Base-by-base conservation (phyloP, 2,113 vertebrate genomes). In the Numenius arquata region DNA sequence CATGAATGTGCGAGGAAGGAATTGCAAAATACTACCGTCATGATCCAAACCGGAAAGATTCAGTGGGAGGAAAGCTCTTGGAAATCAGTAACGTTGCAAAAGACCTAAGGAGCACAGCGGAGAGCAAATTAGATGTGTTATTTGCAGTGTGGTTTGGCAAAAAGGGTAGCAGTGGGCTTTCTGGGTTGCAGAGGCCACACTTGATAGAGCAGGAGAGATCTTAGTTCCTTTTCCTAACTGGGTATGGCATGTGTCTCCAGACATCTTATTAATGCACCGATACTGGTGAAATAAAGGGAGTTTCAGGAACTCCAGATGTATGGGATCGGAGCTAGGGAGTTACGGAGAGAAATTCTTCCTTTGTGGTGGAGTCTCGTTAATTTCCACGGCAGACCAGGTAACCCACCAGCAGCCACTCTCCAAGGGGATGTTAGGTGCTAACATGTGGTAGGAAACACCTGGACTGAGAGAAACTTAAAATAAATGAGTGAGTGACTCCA, bases 41-140 rank as follows among this genome's bases (percentile, higher is more conserved):
- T 5, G 2, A 92, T 96, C 94, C 94, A 92, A 96, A 95, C 50
- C 10, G 14, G 77, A 96, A 92, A 74, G 87, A 56, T 94, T 85
- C 91, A 67, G 93, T 95, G 85, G 85, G 89, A 84, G 83, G 71
- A 95, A 91, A 91, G 84, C 93, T 61, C 89, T 80, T 88, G 95
- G 88, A 96, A 91, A 92, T 93, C 94, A 81, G 88, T 81, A 92
- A 73, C 81, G 77, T 93, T 97, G 94, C 90, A 85, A 92, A 93
- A 96, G 87, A 89, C 93, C 74, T 88, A 75, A 92, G 95, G 95
- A 96, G 95, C 94, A 36, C 91, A 92, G 93, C 5, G 0, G 95
- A 94, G 91, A 91, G 96, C 89, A 96, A 95, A 96, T 97, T 95
- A 96, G 92, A 94, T 94, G 84, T 95, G 87, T 96, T 95, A 97